Percentiles rank a stretch among this genome's conserved stretches.
These are phyloP conservation scores for Macroramphosus scolopax DNA, from an alignment of 2,797 vertebrate species.

Conservation along the genomic window DNA sequence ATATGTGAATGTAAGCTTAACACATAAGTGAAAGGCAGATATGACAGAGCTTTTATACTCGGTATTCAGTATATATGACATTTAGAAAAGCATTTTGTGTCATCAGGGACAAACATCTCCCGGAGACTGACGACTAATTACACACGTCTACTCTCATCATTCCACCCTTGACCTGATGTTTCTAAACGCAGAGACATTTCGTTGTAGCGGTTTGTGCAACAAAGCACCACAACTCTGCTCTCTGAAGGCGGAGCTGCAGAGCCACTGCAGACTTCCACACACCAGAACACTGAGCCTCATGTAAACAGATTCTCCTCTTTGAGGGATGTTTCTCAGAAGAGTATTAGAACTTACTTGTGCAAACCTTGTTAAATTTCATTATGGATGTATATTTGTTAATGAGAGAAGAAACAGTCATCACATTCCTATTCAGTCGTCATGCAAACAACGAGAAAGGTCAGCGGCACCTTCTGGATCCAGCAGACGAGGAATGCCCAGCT, in stretches of 20 bases:
- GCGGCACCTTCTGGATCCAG: conserved; percentile 94
- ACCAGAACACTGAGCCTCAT: conserved; percentile 17
- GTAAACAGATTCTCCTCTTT: conserved; percentile 26
- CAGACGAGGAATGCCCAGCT: conserved; percentile 93
- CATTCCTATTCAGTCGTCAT: conserved; percentile 7
- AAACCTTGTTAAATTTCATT: neutral
- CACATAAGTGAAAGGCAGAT: neutral
- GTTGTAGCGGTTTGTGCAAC: conserved; percentile 33
- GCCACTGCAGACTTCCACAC: conserved; percentile 45
- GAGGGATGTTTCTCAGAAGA: too few relatives aligned
- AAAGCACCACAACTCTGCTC: conserved; percentile 40
- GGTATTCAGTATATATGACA: conserved; percentile 2
- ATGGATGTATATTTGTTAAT: conserved; percentile 2
- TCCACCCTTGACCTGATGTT: conserved; percentile 45
- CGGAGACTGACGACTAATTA: conserved; percentile 45
- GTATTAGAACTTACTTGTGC: too few relatives aligned
- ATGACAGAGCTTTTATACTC: conserved; percentile 3
- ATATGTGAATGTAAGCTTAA: too few relatives aligned
- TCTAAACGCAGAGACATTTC: conserved; percentile 28
- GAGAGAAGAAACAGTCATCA: too few relatives aligned
- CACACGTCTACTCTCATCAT: conserved; percentile 41
- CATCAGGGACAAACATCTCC: conserved; percentile 34
- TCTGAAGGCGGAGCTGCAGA: conserved; percentile 47
- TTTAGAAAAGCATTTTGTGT: conserved; percentile 8
- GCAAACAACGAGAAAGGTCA: conserved; percentile 1